Evolutionary conservation across 2,113 vertebrate species (phyloP), one percentile per base, ranked within the genome.

Genomic region (Malurus elegans): DNA sequence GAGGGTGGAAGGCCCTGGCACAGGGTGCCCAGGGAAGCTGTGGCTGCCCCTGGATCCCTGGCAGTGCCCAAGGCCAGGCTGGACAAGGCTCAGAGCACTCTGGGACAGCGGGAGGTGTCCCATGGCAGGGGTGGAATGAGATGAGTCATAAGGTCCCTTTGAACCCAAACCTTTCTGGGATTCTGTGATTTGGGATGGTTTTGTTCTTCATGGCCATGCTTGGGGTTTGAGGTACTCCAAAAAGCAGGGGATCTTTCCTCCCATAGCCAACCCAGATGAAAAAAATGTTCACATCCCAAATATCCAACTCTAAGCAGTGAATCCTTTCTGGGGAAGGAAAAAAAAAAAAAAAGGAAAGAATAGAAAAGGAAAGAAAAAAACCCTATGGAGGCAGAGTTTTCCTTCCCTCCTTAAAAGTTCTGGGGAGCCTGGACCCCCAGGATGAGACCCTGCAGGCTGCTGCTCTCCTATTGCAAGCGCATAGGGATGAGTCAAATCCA

Each of bases 271-370:
- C 6, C 13, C 14, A 51, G 50, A 45, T 3, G 38, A 72, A 72
- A 44, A 70, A 81, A 42, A 40, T 15, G 12, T 47, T 64, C 44
- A 18, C 15, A 34, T 74, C 48, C 13, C 34, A 62, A 34, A 66
- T 18, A 74, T 12, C 31, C 47, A n/a, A 20, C 29, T 45, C 19
- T n/a, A 42, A 4, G 6, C 0, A 6, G 24, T 2, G 1, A 6
- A 5, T 18, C 17, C 44, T 64, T 74, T 25, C 24, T 47, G n/a
- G 6, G 6, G 31, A 34, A 80, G 10, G 28, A 18, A 50, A 50
- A 51, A 21, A 29, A 18, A 29, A 23, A 40, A 15, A 21, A 40
- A 9, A n/a, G 31, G 19, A 10, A 19, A 10, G 1, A 40, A 23
- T 32, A 6, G 25, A 34, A 19, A 40, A 5, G 42, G 42, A 17